Conservation (phyloP, 1,140 invertebrate genomes). For the Neotoxoptera formosana region DNA sequence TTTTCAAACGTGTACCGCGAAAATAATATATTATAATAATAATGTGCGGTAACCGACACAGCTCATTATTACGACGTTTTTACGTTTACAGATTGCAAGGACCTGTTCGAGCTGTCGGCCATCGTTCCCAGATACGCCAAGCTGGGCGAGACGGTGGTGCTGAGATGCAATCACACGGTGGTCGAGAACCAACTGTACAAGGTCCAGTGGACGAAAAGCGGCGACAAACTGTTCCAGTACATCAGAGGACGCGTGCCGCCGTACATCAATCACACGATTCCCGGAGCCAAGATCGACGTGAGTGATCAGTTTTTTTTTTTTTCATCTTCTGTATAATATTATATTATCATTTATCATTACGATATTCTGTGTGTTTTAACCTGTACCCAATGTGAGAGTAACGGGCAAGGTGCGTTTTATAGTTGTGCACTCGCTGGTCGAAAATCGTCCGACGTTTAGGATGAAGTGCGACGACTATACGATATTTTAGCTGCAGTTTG, state of each 20-base stretch:
- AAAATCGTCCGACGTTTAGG: too few relatives aligned
- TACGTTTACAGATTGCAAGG: constrained; percentile 20
- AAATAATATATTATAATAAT: not conserved
- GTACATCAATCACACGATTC: constrained; percentile 69
- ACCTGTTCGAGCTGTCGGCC: constrained; percentile 62
- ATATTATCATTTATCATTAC: too few relatives aligned
- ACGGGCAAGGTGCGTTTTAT: too few relatives aligned
- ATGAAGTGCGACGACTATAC: too few relatives aligned
- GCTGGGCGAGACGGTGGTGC: constrained; percentile 63
- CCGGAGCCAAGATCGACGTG: constrained; percentile 77
- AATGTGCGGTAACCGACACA: not conserved
- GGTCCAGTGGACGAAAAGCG: constrained; percentile 76
- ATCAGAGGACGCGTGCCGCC: constrained; percentile 77
- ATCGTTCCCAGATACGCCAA: constrained; percentile 66
- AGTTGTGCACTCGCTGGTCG: too few relatives aligned
- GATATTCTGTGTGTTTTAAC: too few relatives aligned
- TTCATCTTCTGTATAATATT: too few relatives aligned
- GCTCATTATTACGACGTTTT: not conserved
- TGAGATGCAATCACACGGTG: constrained; percentile 66
- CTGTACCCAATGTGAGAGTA: too few relatives aligned
- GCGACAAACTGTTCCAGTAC: constrained; percentile 80
- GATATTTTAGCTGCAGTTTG: too few relatives aligned
- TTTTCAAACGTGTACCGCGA: not conserved
- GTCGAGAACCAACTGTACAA: constrained; percentile 65
- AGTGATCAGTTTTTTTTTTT: constrained; percentile 63